Evolutionary conservation across 2,888 invertebrate genomes (phyloP).

Genomic region (Leptothorax acervorum): DNA sequence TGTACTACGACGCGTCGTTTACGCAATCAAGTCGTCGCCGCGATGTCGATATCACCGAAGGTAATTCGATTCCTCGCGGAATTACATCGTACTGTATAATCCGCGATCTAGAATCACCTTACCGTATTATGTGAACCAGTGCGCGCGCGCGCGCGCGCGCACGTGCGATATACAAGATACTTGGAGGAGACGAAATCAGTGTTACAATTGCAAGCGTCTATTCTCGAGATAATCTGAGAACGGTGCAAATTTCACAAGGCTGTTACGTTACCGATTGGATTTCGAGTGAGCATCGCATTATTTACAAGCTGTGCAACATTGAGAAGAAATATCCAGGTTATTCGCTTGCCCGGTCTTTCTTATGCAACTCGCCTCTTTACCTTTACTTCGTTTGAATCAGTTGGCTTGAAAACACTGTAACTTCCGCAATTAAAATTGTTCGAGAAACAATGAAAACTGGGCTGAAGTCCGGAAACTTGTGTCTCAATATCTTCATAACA

Average conservation of each 20-base stretch:
- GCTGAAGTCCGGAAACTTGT: conserved; percentile 11
- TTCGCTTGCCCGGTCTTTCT: background rate
- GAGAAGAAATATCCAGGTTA: conserved; percentile 8
- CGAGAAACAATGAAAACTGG: conserved; percentile 38
- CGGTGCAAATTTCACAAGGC: conserved; percentile 32
- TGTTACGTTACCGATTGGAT: conserved; percentile 41
- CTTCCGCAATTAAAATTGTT: conserved; percentile 50
- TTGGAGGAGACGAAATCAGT: conserved; percentile 47
- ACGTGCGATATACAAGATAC: conserved; percentile 12
- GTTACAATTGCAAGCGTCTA: conserved; percentile 27
- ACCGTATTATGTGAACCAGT: conserved; percentile 29
- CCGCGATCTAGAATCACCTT: conserved; percentile 58
- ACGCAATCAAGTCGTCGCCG: conserved; percentile 43
- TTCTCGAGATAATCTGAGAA: conserved; percentile 33
- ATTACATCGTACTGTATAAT: conserved; percentile 54
- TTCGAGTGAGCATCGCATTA: conserved; percentile 13
- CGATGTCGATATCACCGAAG: conserved; percentile 27
- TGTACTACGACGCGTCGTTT: conserved; percentile 21
- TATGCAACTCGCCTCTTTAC: conserved; percentile 17
- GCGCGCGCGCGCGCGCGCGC: conserved; percentile 11
- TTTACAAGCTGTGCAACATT: conserved; percentile 11
- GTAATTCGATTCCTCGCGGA: conserved; percentile 56
- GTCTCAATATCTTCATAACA: conserved; percentile 19
- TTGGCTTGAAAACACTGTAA: conserved; percentile 24
- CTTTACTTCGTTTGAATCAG: conserved; percentile 28